Evolutionary conservation across 2,888 invertebrate genomes (phyloP).

Genomic region (Drosophila leonis): DNA sequence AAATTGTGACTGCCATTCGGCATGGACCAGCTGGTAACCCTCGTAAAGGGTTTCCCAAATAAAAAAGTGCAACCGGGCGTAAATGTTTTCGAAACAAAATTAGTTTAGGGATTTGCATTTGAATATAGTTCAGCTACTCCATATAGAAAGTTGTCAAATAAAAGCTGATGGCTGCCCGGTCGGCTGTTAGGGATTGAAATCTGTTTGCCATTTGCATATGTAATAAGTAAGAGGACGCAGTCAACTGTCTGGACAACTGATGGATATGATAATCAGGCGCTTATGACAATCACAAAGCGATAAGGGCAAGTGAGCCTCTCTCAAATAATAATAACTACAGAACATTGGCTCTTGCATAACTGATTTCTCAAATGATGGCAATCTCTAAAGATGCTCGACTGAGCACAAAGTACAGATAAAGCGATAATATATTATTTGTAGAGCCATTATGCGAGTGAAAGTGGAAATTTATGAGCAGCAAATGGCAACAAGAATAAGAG

Average conservation of each 20-base stretch:
- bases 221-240: conserved; percentile 63
- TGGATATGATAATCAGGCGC: conserved; percentile 67
- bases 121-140: conserved; percentile 51
- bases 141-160: conserved; percentile 54
- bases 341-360: conserved; percentile 14
- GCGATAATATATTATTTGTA: not conserved
- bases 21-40: conserved; percentile 57
- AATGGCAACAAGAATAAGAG: not conserved
- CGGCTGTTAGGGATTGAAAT: conserved; percentile 53
- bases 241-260: conserved; percentile 45
- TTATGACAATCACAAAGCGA: conserved; percentile 41
- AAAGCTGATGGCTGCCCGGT: conserved; percentile 51
- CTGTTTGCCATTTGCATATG: conserved; percentile 77
- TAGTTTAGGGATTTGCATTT: conserved; percentile 81
- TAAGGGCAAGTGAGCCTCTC: conserved; percentile 32
- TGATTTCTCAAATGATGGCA: conserved; percentile 6
- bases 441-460: not conserved
- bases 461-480: not conserved
- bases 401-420: not conserved
- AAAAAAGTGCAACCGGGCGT: conserved; percentile 71
- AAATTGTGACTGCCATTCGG: conserved; percentile 50
- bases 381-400: conserved; percentile 15
- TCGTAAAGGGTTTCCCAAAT: conserved; percentile 55
- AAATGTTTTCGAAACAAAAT: conserved; percentile 80
- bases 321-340: conserved; percentile 23